Conservation (phyloP, 2,888 invertebrate genomes). For the Carpatolechia fugitivella region DNA sequence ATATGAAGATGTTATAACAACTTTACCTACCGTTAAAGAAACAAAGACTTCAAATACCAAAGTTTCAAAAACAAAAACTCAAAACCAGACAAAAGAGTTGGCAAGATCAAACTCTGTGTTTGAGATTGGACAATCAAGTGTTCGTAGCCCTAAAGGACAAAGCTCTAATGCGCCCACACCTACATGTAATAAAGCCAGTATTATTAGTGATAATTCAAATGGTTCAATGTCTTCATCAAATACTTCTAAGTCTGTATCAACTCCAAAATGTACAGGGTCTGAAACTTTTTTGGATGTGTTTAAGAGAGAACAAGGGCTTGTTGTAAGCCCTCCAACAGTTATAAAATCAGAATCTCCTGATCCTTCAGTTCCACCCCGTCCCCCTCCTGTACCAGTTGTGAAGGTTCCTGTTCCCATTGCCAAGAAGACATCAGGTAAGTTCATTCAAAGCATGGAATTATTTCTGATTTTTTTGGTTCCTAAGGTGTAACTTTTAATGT, state of each 20-base stretch:
- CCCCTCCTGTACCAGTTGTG: constrained; percentile 35
- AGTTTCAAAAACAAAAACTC: constrained; percentile 54
- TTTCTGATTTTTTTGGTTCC: too few species aligned
- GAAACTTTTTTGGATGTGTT: constrained; percentile 74
- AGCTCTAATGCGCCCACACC: constrained; percentile 33
- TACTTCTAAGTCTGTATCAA: constrained; percentile 35
- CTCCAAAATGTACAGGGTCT: constrained; percentile 36
- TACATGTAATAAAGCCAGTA: constrained; percentile 52
- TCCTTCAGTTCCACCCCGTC: constrained; percentile 43
- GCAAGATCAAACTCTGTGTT: constrained; percentile 38
- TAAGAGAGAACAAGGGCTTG: constrained; percentile 66
- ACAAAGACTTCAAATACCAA: constrained; percentile 54
- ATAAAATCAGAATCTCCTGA: constrained; percentile 50
- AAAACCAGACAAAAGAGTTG: constrained; percentile 42
- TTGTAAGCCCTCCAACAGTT: constrained; percentile 37
- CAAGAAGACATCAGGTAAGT: constrained; percentile 42
- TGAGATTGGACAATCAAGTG: constrained; percentile 41
- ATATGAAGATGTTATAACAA: constrained; percentile 33
- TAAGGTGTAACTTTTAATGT: too few species aligned
- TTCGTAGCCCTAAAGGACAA: constrained; percentile 49
- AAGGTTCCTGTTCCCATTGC: constrained; percentile 3
- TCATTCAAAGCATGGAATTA: too few species aligned
- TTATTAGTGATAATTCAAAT: constrained; percentile 58
- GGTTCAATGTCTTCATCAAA: constrained; percentile 1
- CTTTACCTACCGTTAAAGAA: constrained; percentile 6